Evolutionary conservation across 2,797 vertebrate genomes (phyloP).

Genomic region (Echiichthys vipera): DNA sequence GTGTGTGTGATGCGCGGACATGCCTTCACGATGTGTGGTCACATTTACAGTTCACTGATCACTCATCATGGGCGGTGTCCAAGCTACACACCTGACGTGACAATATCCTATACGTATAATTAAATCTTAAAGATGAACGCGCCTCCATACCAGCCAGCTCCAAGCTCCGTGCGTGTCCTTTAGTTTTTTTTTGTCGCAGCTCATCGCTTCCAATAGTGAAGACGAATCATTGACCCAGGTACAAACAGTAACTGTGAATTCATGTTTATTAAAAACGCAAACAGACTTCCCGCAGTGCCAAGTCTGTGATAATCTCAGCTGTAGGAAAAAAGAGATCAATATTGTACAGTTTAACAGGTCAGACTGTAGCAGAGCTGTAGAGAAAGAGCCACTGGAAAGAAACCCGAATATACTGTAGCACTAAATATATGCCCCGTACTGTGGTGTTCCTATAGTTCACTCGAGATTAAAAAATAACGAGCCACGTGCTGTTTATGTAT

Average conservation of each 20-base stretch:
- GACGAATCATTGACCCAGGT: neutral
- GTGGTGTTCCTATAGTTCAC: no score
- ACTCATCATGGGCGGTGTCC: no score
- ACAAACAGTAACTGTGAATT: neutral
- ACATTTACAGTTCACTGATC: no score
- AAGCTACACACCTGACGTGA: no score
- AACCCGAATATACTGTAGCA: neutral
- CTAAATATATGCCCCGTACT: neutral
- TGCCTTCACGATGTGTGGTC: no score
- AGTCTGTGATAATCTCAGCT: neutral
- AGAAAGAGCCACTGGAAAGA: neutral
- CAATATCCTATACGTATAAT: no score
- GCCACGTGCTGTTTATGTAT: no score
- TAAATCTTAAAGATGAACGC: no score
- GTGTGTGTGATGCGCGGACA: no score
- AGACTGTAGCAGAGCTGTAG: neutral
- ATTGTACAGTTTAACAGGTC: conserved; percentile 1
- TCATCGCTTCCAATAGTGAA: neutral
- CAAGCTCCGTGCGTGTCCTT: no score
- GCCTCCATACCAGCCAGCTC: no score
- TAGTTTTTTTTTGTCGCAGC: neutral
- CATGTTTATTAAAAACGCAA: neutral
- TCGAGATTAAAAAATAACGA: no score
- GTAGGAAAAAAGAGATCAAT: neutral
- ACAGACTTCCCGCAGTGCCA: neutral